Base-by-base conservation (phyloP, 2,797 vertebrate species). In the Arnoldichthys spilopterus region DNA sequence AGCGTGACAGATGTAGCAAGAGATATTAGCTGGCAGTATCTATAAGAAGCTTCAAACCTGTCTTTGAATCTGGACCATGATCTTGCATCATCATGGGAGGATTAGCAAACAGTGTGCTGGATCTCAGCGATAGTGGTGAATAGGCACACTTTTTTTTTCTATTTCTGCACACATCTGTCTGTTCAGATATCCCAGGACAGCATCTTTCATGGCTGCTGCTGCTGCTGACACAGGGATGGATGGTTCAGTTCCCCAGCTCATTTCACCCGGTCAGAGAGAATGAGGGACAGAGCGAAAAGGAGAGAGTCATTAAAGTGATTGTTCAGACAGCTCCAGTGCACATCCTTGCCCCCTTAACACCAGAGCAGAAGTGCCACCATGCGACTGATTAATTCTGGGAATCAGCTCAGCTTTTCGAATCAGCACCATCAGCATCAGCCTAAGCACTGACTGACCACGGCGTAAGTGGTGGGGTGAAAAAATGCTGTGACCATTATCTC, bases 371-470 rank as follows among this genome's bases (percentile, higher is more conserved):
- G 16, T 34, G 49, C 12, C 53, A 64, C 62, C 4, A 34, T 24
- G 63, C 22, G 40, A 66, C 22, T 22, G 63, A 66, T 43, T 43
- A 37, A 66, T 66, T 22, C 63, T 43, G 22, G 34, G 32, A 66
- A 22, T 61, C 28, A 32, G 15, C 26, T 32, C 28, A 16, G 30
- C 58, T 8, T 18, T 20, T 61, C n/a, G 58, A 61, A 28, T 74
- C 73, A 75, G 20, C 47, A 13, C 3, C 73, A 75, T 75, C 51
- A 24, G 47, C 22, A 53, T 53, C 15, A 64, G 43, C n/a, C 62
- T 15, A 15, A 64, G 62, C 18, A 12, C 34, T 63, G 43, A 45
- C 58, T 30, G 24, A 9, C 6, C 26, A 47, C n/a, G 43, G 24
- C 11, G 61, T 43, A 59, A 73, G 7, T 43, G n/a, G 54, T 26